A percentile compares a stretch with the other conserved stretches of the same genome.
phyloP scores from a whole-genome alignment of 2,797 vertebrate species.

The Parauchenoglanis punctatus region DNA sequence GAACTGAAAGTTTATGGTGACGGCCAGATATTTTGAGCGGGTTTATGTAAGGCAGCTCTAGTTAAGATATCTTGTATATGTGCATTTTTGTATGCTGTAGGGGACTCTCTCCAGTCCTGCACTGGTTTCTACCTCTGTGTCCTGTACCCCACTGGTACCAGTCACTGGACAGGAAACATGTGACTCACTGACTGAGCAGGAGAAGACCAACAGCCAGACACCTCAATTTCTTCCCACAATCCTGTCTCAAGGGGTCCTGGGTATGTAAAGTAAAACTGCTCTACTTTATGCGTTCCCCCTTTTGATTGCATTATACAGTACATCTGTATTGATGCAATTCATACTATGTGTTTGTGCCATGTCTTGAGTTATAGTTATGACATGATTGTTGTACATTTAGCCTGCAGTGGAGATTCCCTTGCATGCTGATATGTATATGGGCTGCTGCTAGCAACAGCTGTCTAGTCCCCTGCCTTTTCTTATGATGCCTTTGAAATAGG shows the following conservation, averaged over 20 bases:
- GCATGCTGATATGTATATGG: background rate
- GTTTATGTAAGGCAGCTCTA: background rate
- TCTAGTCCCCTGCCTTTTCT: background rate
- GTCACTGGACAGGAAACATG: slow-evolving; percentile 59
- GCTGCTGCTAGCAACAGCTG: background rate
- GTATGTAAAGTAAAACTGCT: slow-evolving; percentile 63
- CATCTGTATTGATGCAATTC: background rate
- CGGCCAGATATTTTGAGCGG: background rate
- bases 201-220: slow-evolving; percentile 68
- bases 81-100: slow-evolving; percentile 28
- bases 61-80: slow-evolving; percentile 2
- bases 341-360: background rate
- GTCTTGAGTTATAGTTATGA: background rate
- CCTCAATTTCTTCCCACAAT: slow-evolving; percentile 72
- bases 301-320: background rate
- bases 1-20: background rate
- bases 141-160: slow-evolving; percentile 60
- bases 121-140: slow-evolving; percentile 63
- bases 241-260: slow-evolving; percentile 73
- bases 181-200: slow-evolving; percentile 66
- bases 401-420: background rate
- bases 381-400: background rate
- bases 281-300: background rate
- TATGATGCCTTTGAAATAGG: background rate
- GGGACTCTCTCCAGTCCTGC: slow-evolving; percentile 60